Base-by-base conservation (phyloP, 2,888 invertebrate genomes). In the Limnephilus rhombicus region DNA sequence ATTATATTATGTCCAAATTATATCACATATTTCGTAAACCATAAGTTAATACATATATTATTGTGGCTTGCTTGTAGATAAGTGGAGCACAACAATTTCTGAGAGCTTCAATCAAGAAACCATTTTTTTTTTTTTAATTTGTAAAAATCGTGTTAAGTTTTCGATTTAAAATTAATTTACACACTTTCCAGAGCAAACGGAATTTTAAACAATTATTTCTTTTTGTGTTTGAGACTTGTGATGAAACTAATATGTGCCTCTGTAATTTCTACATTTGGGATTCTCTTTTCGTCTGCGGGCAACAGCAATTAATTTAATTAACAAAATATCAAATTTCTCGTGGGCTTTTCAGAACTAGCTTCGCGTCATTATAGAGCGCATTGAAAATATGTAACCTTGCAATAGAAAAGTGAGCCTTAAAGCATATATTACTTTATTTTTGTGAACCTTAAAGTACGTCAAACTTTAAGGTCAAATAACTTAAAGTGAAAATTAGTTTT, bases 291-390 rank as follows among this genome's bases (percentile, higher is more conserved):
- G n/a, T 86, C 15, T 86, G 49, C 37, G 18, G 83, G 37, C 37
- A 83, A 83, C 12, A 83, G n/a, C 31, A 87, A 87, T 87, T 87
- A 87, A 68, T 24, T 34, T 68, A 87, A 87, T 87, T 68, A 68
- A 87, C 53, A 34, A 87, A 87, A 87, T 87, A 87, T 87, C 68
- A 68, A 68, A 53, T 87, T 87, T 68, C 87, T 34, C 34, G 87
- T 68, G 53, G 34, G 87, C 68, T 45, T 86, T 45, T 49, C 83
- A 83, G 24, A 29, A n/a, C 24, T 45, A 24, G 86, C 29, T 29
- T 49, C 86, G 29, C 24, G 45, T 86, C 24, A n/a, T 68, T 68
- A 12, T 45, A 45, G 29, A 45, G 45, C 49, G n/a, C 41, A 1
- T 37, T 24, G 86, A 49, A 45, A 86, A 41, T 86, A 9, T 68